Base-by-base conservation (phyloP, 2,888 invertebrate genomes). In the Yponomeuta cagnagella region DNA sequence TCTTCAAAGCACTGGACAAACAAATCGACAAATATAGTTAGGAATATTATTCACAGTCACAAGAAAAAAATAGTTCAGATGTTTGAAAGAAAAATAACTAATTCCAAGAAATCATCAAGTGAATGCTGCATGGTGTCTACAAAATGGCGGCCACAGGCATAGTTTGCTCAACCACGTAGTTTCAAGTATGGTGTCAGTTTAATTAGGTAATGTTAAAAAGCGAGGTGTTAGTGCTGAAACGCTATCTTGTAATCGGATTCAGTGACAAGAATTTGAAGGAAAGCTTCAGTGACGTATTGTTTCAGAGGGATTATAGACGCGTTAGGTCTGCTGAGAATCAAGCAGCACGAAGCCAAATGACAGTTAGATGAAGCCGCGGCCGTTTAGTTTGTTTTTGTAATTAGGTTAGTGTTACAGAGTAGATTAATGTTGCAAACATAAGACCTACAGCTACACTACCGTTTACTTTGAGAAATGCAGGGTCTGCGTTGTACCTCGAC, bases 111-210 rank as follows among this genome's bases (percentile, higher is more conserved):
- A 33, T 23, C 23, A 33, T 33, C 8, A 43, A 43, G 43, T 8
- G 43, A 43, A 43, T 43, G 43, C 9, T 43, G 43, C 43, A 43
- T 43, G 43, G 6, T 43, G 43, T 43, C 43, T 58, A 58, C 52
- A 58, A 58, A 12, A 58, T 58, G 52, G 52, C 52, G 9, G 52
- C 52, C 52, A 15, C 12, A 15, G 65, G 31, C 68, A 12, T 10
- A 33, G 68, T 68, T 68, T 68, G 43, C n/a, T 67, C 37, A 67
- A 43, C 43, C 68, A 37, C 23, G 48, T 48, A 2, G 68, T 68
- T 43, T 30, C 23, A 23, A 48, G 15, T 52, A 69, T 52, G 68
- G 68, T 69, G 52, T 69, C 68, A 69, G 68, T 69, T 52, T 48
- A 48, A 69, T 69, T 69, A 69, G 33, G 5, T 2, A 4, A 69